A percentile compares a stretch with the other conserved stretches of the same genome.
Evolutionary conservation across 2,888 invertebrate genomes (phyloP).

Genomic region (Halocaridina rubra): DNA sequence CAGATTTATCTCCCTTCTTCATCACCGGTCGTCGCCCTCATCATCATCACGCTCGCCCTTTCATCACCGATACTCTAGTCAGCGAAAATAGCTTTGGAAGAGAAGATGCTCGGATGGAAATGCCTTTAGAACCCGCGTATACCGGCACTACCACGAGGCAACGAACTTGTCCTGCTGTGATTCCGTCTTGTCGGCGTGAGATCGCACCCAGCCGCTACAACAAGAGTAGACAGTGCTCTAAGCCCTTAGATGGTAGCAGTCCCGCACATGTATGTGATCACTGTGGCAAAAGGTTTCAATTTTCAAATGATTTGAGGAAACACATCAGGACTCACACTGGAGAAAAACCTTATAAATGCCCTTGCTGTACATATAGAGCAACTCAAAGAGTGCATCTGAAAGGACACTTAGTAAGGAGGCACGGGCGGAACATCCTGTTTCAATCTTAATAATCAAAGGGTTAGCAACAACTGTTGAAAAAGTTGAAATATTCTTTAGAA

Average conservation of each 20-base stretch:
- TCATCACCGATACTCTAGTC: no score
- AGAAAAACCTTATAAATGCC: constrained; percentile 50
- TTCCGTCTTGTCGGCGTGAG: constrained; percentile 28
- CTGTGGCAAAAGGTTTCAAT: constrained; percentile 35
- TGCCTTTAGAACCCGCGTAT: background rate
- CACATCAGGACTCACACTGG: constrained; percentile 40
- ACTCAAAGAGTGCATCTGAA: constrained; percentile 48
- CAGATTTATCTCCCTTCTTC: no score
- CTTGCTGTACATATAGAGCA: constrained; percentile 39
- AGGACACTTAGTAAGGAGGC: constrained; percentile 38
- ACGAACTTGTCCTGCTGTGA: no score
- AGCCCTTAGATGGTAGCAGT: no score
- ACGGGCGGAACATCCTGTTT: no score
- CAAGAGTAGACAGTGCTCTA: no score
- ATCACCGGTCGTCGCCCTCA: constrained; percentile 55
- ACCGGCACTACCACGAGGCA: background rate
- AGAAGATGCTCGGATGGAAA: no score
- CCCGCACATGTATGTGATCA: constrained; percentile 14
- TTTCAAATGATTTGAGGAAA: constrained; percentile 30
- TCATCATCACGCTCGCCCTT: constrained; percentile 49
- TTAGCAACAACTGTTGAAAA: no score
- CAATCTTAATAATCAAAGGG: no score
- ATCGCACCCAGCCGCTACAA: constrained; percentile 1
- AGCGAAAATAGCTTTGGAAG: no score
- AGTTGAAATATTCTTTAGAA: no score